Base-by-base conservation (phyloP, 2,113 vertebrate genomes). In the Rhombomys opimus region DNA sequence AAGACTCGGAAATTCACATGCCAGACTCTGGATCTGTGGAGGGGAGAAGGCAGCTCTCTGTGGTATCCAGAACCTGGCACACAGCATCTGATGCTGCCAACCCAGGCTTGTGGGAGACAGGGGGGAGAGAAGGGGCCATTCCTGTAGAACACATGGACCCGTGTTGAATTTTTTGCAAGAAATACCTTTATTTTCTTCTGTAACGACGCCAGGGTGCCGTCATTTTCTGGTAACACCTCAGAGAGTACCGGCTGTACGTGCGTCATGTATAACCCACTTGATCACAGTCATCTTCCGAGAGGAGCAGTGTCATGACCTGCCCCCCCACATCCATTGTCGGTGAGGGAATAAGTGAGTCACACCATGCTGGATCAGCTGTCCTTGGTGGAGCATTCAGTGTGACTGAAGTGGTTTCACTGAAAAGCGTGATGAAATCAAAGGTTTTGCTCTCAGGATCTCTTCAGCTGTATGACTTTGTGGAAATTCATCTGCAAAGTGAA, bases 121-220 rank as follows among this genome's bases (percentile, higher is more conserved):
- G 57, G 12, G 41, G 82, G 38, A 63, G 59, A 35, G 17, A 86
- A 94, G 23, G 12, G 41, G 5, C 15, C 7, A 35, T 3, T 63
- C 12, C 17, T 38, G 41, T 82, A 80, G 89, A 41, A 76, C 12
- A 57, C 38, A 80, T 65, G 18, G 27, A 25, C 89, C 72, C 46
- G 22, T 77, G 35, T 17, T 68, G 25, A 76, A 89, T 87, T 5
- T n/a, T 57, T 70, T 82, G 32, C 32, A 30, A 4, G 15, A 57
- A 70, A 50, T 25, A 1, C 32, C 87, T 93, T 91, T 22, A 81
- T 93, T 95, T 93, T 88, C 61, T 93, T 96, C 50, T 57, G 38
- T 94, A 92, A 77, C 59, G 30, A 95, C 92, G 85, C 82, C 46
- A 95, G 72, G 70, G 35, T 90, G 35, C 15, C 88, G 54, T 72